These are phyloP conservation scores for Pungitius pungitius DNA, from an alignment of 2,113 vertebrate species.

Conservation along the genomic window DNA sequence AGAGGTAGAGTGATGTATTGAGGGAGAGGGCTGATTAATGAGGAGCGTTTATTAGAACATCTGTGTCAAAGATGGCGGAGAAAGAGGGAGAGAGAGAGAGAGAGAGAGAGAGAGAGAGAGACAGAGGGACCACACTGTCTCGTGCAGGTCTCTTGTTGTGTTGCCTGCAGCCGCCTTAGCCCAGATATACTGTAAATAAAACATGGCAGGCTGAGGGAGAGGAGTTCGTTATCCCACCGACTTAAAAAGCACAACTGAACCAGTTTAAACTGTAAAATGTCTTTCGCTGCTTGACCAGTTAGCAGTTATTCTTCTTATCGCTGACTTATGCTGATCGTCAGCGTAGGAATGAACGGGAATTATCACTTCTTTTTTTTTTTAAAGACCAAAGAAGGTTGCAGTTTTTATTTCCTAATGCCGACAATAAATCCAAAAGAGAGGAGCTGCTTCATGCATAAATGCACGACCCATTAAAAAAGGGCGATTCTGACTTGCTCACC, in stretches of 20 bases:
- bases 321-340: background rate
- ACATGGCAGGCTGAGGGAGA: conserved; percentile 69
- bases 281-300: conserved; percentile 14
- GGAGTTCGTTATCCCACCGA: conserved; percentile 59
- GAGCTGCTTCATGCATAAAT: conserved; percentile 32
- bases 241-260: conserved; percentile 30
- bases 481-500: conserved; percentile 46
- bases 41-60: conserved; percentile 84
- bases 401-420: conserved; percentile 16
- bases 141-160: conserved; percentile 65
- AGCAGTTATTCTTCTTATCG: background rate
- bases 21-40: conserved; percentile 84
- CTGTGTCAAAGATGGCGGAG: conserved; percentile 83
- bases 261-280: conserved; percentile 34
- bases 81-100: conserved; percentile 49
- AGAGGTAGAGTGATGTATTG: conserved; percentile 78
- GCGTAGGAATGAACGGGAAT: background rate
- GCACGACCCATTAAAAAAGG: conserved; percentile 50
- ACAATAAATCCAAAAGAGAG: conserved; percentile 18
- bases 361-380: no score
- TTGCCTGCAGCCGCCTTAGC: conserved; percentile 66
- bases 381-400: background rate
- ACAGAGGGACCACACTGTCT: conserved; percentile 38
- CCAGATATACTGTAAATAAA: conserved; percentile 79
- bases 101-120: conserved; percentile 23